Conservation (phyloP, 2,113 vertebrate species). For the Neoarius graeffei region DNA sequence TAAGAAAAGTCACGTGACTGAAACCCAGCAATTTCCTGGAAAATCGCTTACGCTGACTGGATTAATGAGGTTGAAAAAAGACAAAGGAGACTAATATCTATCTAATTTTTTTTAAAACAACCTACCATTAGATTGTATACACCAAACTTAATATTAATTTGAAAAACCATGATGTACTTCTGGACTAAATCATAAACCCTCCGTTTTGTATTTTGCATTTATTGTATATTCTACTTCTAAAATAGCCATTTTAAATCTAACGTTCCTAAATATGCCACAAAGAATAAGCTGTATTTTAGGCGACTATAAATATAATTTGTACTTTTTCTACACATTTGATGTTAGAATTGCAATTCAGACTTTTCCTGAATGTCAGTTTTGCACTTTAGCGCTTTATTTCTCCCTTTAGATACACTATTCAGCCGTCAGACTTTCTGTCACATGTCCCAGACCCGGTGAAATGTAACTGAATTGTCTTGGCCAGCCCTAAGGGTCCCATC, state of each 20-base stretch:
- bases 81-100: not conserved
- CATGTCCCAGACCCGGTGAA: no score
- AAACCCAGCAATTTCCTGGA: no score
- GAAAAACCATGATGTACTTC: no score
- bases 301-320: not conserved
- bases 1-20: no score
- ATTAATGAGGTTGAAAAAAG: not conserved
- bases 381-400: not conserved
- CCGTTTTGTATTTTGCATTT: not conserved
- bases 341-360: not conserved
- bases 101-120: no score
- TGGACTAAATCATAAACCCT: not conserved
- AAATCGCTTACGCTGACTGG: not conserved
- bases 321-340: not conserved
- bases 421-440: no score
- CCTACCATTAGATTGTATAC: no score
- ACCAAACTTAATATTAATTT: no score
- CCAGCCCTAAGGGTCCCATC: no score
- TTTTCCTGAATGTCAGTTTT: not conserved
- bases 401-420: not conserved
- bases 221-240: not conserved
- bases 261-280: not conserved
- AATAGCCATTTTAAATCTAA: not conserved
- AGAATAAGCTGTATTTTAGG: not conserved
- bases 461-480: no score